Base-by-base conservation (phyloP, 2,113 vertebrate genomes). In the Pontoporia blainvillei region DNA sequence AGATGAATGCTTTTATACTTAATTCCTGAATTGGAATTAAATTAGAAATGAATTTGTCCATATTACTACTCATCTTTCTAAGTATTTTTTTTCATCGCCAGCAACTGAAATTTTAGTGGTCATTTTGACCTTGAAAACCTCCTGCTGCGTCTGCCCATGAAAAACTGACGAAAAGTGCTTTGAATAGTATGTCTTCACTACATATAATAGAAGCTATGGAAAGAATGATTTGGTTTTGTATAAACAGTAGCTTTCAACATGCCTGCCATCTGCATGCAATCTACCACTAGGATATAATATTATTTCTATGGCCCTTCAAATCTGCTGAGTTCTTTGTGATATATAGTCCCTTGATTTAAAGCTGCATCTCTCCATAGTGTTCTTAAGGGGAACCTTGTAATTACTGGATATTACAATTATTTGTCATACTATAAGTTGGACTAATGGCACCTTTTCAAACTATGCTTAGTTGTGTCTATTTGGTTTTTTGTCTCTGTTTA, bases 171-270 rank as follows among this genome's bases (percentile, higher is more conserved):
- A 97, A 93, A 96, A 87, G 27, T 67, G 36, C 49, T 93, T 81
- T 49, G 85, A 94, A 31, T 52, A 73, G 27, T 66, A 92, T 97
- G 81, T 97, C 90, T 95, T 96, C 82, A 83, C 54, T 41, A 31
- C 57, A 14, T 73, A 39, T 73, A 96, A 94, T 76, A 72, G 49
- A 88, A 91, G 15, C 73, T 59, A 75, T 73, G n/a, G 49, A 39
- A 91, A 78, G 87, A 94, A 89, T 52, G 64, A 78, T 91, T 95
- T 90, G 75, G 25, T 92, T 97, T 97, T 72, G 66, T 82, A 91
- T 95, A 92, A 95, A 94, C 76, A 97, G 81, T 87, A 90, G 81
- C 87, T 98, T 96, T 97, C 97, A 97, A 73, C 95, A 97, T 72
- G 76, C 23, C 94, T 94, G 90, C 44, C 92, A 75, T 97, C 71